A percentile compares a stretch with the other conserved stretches of the same genome.
These are phyloP conservation scores for Ranitomeya imitator DNA, from an alignment of 2,113 vertebrate species.

Conservation along the genomic window DNA sequence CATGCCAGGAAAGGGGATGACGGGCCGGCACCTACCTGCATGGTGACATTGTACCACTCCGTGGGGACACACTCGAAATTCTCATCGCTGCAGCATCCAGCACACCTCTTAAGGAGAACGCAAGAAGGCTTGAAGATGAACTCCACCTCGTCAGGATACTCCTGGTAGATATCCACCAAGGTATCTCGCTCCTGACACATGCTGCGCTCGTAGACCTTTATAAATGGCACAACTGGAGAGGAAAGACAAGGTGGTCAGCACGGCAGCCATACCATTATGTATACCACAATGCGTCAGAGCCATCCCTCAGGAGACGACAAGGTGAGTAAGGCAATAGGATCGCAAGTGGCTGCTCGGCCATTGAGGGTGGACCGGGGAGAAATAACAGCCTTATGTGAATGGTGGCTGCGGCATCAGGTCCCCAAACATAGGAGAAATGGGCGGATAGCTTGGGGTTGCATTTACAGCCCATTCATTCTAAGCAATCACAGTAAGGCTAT, in stretches of 20 bases:
- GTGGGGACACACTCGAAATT: slow-evolving; percentile 88
- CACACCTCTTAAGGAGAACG: slow-evolving; percentile 90
- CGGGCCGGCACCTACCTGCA: slow-evolving; percentile 81
- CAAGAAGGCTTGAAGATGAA: slow-evolving; percentile 97
- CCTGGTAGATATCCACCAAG: slow-evolving; percentile 95
- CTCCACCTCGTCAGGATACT: slow-evolving; percentile 94
- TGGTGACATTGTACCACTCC: slow-evolving; percentile 85
- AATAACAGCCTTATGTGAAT: too few relatives aligned
- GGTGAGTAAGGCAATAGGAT: too few relatives aligned
- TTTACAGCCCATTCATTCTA: too few relatives aligned
- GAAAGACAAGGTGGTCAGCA: not conserved
- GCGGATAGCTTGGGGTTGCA: too few relatives aligned
- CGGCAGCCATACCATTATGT: not conserved
- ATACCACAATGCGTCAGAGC: too few relatives aligned
- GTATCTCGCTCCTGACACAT: slow-evolving; percentile 89
- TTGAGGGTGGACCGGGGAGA: too few relatives aligned
- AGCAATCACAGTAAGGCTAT: too few relatives aligned
- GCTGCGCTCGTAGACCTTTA: slow-evolving; percentile 92
- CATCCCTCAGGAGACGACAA: too few relatives aligned
- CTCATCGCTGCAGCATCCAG: slow-evolving; percentile 94
- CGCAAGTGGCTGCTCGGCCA: too few relatives aligned
- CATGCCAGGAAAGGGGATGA: not conserved
- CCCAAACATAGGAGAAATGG: too few relatives aligned
- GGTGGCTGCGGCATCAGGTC: too few relatives aligned
- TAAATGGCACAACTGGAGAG: slow-evolving; percentile 85